Percentiles rank a stretch among this genome's conserved stretches.
phyloP scores from a whole-genome alignment of 1,140 invertebrate species.

The Bombus terrestris region DNA sequence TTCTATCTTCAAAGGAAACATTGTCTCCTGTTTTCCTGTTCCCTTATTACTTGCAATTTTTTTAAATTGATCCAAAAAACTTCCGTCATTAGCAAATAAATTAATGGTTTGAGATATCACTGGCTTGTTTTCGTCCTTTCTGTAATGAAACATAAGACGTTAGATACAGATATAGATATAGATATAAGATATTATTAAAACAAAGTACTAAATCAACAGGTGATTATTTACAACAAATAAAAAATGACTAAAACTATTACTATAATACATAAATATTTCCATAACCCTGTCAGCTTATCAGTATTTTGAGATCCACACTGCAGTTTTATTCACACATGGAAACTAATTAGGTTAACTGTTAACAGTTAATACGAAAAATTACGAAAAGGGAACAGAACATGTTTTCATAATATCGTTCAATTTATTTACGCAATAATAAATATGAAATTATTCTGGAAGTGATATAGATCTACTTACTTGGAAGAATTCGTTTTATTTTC shows the following conservation, averaged over 20 bases:
- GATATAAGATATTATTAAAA: background rate
- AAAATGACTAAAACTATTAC: background rate
- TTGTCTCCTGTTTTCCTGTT: slow-evolving; percentile 52
- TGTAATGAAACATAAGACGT: slow-evolving; percentile 35
- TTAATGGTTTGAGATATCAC: slow-evolving; percentile 79
- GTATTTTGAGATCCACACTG: background rate
- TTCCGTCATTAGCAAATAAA: slow-evolving; percentile 91
- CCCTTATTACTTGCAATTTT: slow-evolving; percentile 84
- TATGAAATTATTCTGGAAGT: background rate
- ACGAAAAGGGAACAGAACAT: background rate
- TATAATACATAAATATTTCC: background rate
- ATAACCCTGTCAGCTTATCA: background rate
- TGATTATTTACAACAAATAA: background rate
- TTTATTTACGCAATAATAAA: background rate
- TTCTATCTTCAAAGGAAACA: slow-evolving; percentile 59
- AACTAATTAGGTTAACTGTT: background rate
- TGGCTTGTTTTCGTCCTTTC: slow-evolving; percentile 78
- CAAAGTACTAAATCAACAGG: background rate
- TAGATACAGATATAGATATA: too few relatives aligned
- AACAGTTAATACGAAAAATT: background rate
- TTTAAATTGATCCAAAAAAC: slow-evolving; percentile 91
- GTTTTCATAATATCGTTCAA: background rate
- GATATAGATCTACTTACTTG: slow-evolving; percentile 69
- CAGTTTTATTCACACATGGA: background rate
- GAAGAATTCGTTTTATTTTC: slow-evolving; percentile 66